These are phyloP conservation scores for Strongylocentrotus purpuratus DNA, from an alignment of 35 echinoderm and acorn worm genomes.

Conservation along the genomic window DNA sequence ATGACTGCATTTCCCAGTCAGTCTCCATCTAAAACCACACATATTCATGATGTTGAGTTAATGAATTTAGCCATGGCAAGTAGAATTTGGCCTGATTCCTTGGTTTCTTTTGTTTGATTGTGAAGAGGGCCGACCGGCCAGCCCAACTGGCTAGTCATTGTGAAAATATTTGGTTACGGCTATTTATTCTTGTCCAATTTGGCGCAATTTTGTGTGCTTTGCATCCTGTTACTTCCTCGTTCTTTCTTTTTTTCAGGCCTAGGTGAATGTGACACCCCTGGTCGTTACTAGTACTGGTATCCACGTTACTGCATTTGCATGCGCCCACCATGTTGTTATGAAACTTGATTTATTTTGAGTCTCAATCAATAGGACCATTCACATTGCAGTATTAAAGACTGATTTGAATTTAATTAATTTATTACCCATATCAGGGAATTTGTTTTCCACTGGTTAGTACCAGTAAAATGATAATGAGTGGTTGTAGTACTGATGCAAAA, in stretches of 20 bases:
- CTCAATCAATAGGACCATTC: neutral
- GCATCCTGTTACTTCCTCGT: neutral
- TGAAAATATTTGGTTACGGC: conserved; percentile 24
- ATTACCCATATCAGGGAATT: too few relatives aligned
- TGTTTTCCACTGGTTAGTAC: too few relatives aligned
- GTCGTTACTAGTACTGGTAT: neutral
- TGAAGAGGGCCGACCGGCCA: neutral
- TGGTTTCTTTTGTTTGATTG: neutral
- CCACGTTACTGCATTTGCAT: neutral
- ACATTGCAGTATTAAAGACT: too few relatives aligned
- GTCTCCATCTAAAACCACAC: neutral
- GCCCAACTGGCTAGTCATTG: conserved; percentile 31
- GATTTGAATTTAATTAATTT: too few relatives aligned
- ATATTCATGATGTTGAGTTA: neutral
- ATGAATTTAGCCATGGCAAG: neutral
- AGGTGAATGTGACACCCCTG: neutral
- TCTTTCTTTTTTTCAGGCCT: neutral
- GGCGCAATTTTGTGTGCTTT: neutral
- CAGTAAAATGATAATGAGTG: too few relatives aligned
- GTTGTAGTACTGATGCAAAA: too few relatives aligned
- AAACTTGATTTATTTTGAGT: neutral
- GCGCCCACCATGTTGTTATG: neutral
- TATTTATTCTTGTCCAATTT: conserved; percentile 7
- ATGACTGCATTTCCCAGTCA: neutral
- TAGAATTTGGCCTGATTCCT: neutral